Conservation (phyloP, 1,140 invertebrate species). For the Chymomyza costata region DNA sequence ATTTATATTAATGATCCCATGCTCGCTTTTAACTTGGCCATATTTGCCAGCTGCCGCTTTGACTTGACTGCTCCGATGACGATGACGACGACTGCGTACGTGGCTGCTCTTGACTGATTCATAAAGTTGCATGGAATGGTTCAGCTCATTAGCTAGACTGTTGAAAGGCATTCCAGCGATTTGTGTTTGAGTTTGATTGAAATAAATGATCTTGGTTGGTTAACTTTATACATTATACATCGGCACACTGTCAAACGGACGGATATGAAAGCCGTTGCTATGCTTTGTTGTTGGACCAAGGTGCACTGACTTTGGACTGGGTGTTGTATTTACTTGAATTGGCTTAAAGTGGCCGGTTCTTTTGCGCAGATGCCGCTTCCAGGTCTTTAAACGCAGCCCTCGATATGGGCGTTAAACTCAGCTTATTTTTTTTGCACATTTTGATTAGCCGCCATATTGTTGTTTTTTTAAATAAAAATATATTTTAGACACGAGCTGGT, state of each 20-base stretch:
- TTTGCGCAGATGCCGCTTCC: constrained; percentile 32
- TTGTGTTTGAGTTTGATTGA: constrained; percentile 46
- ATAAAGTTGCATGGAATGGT: constrained; percentile 33
- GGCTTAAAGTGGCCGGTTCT: constrained; percentile 14
- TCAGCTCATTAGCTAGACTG: constrained; percentile 55
- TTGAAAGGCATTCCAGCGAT: constrained; percentile 44
- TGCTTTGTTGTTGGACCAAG: no score
- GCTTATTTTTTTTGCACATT: constrained; percentile 52
- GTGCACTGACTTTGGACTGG: no score
- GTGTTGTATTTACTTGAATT: constrained; percentile 24
- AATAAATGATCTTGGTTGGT: constrained; percentile 51
- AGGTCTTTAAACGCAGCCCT: constrained; percentile 42
- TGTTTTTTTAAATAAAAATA: constrained; percentile 55
- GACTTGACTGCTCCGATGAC: constrained; percentile 2
- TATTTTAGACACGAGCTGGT: constrained; percentile 29
- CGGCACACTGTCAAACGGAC: constrained; percentile 28
- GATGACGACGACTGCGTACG: neutral
- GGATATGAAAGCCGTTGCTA: constrained; percentile 28
- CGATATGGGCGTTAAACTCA: constrained; percentile 18
- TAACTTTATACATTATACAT: no score
- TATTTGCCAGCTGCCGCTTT: constrained; percentile 16
- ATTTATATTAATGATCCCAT: constrained; percentile 71
- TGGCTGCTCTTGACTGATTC: constrained; percentile 20
- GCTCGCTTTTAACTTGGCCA: constrained; percentile 60
- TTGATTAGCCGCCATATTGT: constrained; percentile 48